Evolutionary conservation across 2,113 vertebrate species (phyloP).

Genomic region (Neogobius melanostomus): DNA sequence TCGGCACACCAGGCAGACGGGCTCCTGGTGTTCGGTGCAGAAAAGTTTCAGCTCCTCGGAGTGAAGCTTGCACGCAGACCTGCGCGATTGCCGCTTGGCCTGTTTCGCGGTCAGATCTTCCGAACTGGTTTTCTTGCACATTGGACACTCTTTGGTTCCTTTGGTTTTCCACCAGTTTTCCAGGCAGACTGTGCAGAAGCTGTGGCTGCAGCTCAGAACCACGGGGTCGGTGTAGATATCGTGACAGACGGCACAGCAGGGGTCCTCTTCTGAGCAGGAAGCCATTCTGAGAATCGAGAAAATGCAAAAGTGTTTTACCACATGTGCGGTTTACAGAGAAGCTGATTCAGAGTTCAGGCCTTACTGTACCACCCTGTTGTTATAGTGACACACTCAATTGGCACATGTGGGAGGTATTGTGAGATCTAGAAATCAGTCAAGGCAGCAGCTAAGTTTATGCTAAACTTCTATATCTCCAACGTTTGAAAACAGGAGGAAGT

Average conservation of each 20-base stretch:
- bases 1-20: neutral
- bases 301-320: neutral
- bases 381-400: too few species aligned
- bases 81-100: neutral
- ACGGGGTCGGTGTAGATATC: neutral
- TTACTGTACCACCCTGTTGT: too few species aligned
- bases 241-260: conserved; percentile 12
- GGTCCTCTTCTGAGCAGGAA: neutral
- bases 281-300: neutral
- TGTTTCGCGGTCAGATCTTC: fast-evolving
- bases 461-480: too few species aligned
- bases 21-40: conserved; percentile 8
- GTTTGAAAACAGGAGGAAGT: too few species aligned
- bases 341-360: too few species aligned
- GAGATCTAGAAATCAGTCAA: too few species aligned
- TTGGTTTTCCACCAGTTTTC: neutral
- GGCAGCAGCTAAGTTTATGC: too few species aligned
- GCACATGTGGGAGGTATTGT: too few species aligned
- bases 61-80: neutral
- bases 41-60: conserved; percentile 2
- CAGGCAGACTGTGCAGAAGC: conserved; percentile 2
- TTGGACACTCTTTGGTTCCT: fast-evolving
- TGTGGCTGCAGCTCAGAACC: conserved; percentile 10
- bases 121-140: neutral
- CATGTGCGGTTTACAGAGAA: too few species aligned